Evolutionary conservation across 2,888 invertebrate genomes (phyloP).

Genomic region (Amblyjoppa proteus): DNA sequence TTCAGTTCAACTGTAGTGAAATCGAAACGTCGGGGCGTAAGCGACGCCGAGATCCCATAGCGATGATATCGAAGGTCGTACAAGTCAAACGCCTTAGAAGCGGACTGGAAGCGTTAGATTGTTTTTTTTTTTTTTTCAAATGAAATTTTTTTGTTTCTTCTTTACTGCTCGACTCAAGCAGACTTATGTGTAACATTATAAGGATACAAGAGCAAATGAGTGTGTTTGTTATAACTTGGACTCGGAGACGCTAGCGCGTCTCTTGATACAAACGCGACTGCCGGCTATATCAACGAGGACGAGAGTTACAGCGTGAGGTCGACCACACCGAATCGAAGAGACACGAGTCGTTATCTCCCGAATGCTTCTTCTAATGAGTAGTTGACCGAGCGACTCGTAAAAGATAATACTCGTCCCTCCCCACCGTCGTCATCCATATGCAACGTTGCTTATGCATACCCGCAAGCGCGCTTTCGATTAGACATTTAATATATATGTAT

Average conservation of each 20-base stretch:
- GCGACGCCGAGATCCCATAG: too few relatives aligned
- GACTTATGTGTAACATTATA: too few relatives aligned
- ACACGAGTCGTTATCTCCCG: conserved; percentile 55
- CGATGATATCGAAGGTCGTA: too few relatives aligned
- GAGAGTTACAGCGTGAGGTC: conserved; percentile 1
- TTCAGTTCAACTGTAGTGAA: too few relatives aligned
- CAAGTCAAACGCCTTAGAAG: too few relatives aligned
- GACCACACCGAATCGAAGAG: conserved; percentile 39
- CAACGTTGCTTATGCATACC: conserved; percentile 56
- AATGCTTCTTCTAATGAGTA: conserved; percentile 73
- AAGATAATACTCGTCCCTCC: conserved; percentile 73
- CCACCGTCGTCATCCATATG: conserved; percentile 63
- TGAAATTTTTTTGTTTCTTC: too few relatives aligned
- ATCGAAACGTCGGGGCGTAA: too few relatives aligned
- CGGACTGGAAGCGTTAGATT: too few relatives aligned
- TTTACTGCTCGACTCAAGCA: too few relatives aligned
- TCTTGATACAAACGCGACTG: neutral
- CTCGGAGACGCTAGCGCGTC: too few relatives aligned
- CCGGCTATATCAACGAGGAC: neutral
- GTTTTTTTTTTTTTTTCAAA: too few relatives aligned
- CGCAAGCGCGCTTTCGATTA: conserved; percentile 24
- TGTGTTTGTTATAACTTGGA: neutral
- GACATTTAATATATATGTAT: neutral
- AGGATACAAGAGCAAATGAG: neutral
- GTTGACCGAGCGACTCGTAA: conserved; percentile 75